Conservation (phyloP, 2,888 invertebrate species). For the Drosophila algonquin region DNA sequence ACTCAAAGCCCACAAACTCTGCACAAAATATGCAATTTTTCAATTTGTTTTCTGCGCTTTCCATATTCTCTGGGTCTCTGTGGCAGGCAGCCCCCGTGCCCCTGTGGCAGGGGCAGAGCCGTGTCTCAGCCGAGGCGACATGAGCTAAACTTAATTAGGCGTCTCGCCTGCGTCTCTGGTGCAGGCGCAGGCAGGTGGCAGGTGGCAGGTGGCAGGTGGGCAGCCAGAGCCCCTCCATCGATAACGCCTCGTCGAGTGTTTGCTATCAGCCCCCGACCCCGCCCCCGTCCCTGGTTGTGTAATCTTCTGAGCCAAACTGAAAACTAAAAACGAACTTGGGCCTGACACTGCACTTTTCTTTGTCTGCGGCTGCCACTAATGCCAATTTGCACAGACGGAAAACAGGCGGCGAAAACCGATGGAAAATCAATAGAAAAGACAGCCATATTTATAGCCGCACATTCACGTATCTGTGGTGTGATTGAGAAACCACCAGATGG, state of each 20-base stretch:
- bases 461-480: background rate
- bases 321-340: slow-evolving; percentile 24
- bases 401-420: background rate
- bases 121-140: slow-evolving; percentile 2
- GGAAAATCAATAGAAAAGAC: slow-evolving; percentile 1
- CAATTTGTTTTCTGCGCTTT: slow-evolving; percentile 30
- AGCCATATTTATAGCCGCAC: background rate
- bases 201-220: slow-evolving; percentile 32
- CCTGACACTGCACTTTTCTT: slow-evolving; percentile 38
- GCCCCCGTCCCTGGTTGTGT: slow-evolving; percentile 18
- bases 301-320: slow-evolving; percentile 27
- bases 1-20: slow-evolving; percentile 9
- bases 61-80: slow-evolving; percentile 33
- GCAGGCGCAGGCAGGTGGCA: no score
- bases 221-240: slow-evolving; percentile 16
- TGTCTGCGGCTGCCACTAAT: slow-evolving; percentile 9
- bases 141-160: slow-evolving; percentile 42
- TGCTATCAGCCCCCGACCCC: slow-evolving; percentile 1
- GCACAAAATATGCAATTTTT: slow-evolving; percentile 21
- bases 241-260: slow-evolving; percentile 37
- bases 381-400: slow-evolving; percentile 3
- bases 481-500: background rate
- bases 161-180: slow-evolving; percentile 29
- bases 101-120: background rate
- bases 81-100: slow-evolving; percentile 1